Evolutionary conservation across 2,888 invertebrate genomes (phyloP).

Genomic region (Matsumyia berberina): DNA sequence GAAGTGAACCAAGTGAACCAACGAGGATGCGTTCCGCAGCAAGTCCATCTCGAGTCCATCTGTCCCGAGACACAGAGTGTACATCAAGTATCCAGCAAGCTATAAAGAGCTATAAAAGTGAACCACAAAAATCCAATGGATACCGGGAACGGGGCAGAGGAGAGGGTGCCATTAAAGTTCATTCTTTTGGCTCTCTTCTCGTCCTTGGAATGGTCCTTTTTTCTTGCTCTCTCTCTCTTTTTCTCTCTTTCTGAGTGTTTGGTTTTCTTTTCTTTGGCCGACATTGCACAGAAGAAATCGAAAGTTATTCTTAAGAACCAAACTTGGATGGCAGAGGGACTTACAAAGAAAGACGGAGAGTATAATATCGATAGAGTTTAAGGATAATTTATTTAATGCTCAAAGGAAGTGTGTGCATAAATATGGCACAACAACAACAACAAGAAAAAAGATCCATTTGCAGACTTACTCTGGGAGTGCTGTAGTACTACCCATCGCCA

Average conservation of each 20-base stretch:
- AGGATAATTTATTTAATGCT: constrained; percentile 67
- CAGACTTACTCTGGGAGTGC: constrained; percentile 12
- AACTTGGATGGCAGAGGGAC: constrained; percentile 16
- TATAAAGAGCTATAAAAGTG: constrained; percentile 71
- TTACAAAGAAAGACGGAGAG: constrained; percentile 33
- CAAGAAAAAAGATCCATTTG: constrained; percentile 38
- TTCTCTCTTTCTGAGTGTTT: constrained; percentile 6
- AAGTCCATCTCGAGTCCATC: constrained; percentile 65
- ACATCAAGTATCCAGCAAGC: constrained; percentile 52
- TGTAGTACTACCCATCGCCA: constrained; percentile 12
- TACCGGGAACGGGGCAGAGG: constrained; percentile 18
- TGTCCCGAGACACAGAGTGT: constrained; percentile 39
- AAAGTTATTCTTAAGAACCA: constrained; percentile 68
- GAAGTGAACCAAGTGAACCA: constrained; percentile 34
- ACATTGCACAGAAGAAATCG: constrained; percentile 60
- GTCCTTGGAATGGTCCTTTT: constrained; percentile 29
- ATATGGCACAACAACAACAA: constrained; percentile 33
- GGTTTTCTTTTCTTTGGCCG: constrained; percentile 11
- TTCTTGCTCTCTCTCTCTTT: constrained; percentile 8
- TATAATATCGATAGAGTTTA: constrained; percentile 62
- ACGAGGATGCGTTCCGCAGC: constrained; percentile 58
- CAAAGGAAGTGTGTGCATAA: constrained; percentile 63
- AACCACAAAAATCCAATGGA: constrained; percentile 72
- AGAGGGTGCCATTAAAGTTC: constrained; percentile 68
- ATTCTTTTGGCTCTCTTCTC: constrained; percentile 56